Evolutionary conservation across 2,888 invertebrate species (phyloP).

Genomic region (Diaperis boleti): DNA sequence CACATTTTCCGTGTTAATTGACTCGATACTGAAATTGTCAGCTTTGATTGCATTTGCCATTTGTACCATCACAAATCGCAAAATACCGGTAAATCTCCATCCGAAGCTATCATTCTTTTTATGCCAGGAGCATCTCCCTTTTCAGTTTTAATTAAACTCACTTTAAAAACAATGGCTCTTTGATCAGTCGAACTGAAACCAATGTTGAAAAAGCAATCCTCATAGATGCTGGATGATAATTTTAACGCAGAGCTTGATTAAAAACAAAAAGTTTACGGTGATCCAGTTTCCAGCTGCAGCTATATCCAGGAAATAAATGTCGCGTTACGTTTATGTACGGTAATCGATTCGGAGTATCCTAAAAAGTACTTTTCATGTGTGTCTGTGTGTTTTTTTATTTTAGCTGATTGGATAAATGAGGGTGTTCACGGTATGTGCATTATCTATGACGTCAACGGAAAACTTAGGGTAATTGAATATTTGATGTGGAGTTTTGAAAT

Average conservation of each 20-base stretch:
- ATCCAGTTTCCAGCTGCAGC: not conserved
- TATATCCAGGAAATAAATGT: conserved; percentile 15
- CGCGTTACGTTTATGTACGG: conserved; percentile 1
- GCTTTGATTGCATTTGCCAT: no score
- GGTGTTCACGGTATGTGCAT: no score
- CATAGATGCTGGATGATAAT: conserved; percentile 9
- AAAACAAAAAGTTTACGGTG: conserved; percentile 8
- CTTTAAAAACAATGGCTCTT: not conserved
- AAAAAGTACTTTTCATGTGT: no score
- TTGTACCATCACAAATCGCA: no score
- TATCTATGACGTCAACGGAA: no score
- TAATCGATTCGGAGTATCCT: not conserved
- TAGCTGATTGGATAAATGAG: not conserved
- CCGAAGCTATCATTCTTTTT: no score
- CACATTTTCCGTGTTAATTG: no score
- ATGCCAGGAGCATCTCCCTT: no score
- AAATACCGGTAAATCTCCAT: no score
- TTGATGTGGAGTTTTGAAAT: no score
- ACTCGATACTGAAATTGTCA: no score
- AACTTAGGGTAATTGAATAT: no score
- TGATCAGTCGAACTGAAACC: not conserved
- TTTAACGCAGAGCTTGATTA: not conserved
- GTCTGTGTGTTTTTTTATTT: not conserved
- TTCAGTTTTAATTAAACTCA: not conserved
- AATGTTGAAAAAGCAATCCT: conserved; percentile 5